Conservation (phyloP, 2,888 invertebrate species). For the Torymus tubicola region DNA sequence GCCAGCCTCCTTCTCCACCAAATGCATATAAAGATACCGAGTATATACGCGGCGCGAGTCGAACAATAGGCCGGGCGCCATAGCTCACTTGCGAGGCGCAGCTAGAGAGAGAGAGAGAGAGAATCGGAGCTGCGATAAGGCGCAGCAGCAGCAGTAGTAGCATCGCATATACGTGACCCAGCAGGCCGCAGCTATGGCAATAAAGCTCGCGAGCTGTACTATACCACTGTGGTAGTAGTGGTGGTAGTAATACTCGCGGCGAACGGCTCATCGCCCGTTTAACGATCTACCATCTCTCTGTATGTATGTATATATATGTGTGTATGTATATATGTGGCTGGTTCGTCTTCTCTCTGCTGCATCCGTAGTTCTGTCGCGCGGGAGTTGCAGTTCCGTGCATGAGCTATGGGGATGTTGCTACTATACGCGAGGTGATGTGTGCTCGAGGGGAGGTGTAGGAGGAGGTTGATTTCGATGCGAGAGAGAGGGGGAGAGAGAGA, state of each 20-base stretch:
- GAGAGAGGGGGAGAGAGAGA: no score
- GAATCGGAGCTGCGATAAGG: background rate
- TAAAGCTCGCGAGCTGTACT: slow-evolving; percentile 13
- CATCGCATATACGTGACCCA: slow-evolving; percentile 25
- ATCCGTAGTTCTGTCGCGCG: no score
- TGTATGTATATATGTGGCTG: background rate
- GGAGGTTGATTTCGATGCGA: no score
- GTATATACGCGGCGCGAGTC: no score
- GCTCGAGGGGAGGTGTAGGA: no score
- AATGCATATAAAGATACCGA: slow-evolving; percentile 21
- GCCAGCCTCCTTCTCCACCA: background rate
- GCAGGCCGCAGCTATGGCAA: slow-evolving; percentile 19
- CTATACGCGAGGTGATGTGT: no score
- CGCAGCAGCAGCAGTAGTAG: background rate
- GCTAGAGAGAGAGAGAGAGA: no score
- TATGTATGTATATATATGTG: background rate
- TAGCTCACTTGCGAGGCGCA: no score
- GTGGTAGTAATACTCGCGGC: background rate
- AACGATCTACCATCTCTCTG: background rate
- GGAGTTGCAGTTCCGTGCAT: no score
- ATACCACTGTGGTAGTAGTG: no score
- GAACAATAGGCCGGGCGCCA: background rate
- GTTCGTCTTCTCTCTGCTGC: background rate
- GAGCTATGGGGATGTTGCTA: no score
- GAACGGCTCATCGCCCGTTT: slow-evolving; percentile 42